Evolutionary conservation across 2,888 invertebrate species (phyloP).

Genomic region (Acanthosepion lycidas): DNA sequence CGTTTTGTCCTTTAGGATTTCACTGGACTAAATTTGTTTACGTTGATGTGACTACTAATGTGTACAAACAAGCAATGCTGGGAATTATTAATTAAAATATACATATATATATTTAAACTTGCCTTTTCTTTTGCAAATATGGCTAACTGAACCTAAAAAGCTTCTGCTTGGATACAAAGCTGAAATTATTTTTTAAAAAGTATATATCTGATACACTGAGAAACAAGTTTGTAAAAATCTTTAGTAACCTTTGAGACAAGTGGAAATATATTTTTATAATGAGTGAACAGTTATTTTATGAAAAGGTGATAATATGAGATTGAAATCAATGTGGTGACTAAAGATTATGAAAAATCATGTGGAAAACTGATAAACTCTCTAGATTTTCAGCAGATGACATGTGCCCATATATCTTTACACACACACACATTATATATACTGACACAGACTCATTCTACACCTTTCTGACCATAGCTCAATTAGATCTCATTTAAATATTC

Average conservation of each 20-base stretch:
- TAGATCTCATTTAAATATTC: too few relatives aligned
- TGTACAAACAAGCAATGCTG: too few relatives aligned
- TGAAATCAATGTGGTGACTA: neutral
- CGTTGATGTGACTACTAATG: too few relatives aligned
- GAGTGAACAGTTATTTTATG: slow-evolving; percentile 33
- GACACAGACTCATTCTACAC: too few relatives aligned
- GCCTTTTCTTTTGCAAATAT: neutral
- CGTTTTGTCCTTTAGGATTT: too few relatives aligned
- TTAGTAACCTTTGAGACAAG: neutral
- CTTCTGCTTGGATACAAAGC: neutral
- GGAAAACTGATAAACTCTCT: neutral
- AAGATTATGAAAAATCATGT: neutral
- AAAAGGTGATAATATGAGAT: neutral
- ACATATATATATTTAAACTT: too few relatives aligned
- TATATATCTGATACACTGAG: neutral
- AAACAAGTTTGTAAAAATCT: neutral
- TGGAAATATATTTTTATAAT: neutral
- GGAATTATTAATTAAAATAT: too few relatives aligned
- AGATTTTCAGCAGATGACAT: neutral
- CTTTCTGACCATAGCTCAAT: too few relatives aligned
- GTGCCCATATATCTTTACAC: neutral
- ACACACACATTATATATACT: neutral
- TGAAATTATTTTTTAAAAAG: neutral
- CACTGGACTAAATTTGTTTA: too few relatives aligned
- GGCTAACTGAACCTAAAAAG: neutral